Conservation (phyloP, 2,888 invertebrate genomes). For the Coleophora flavipennella region DNA sequence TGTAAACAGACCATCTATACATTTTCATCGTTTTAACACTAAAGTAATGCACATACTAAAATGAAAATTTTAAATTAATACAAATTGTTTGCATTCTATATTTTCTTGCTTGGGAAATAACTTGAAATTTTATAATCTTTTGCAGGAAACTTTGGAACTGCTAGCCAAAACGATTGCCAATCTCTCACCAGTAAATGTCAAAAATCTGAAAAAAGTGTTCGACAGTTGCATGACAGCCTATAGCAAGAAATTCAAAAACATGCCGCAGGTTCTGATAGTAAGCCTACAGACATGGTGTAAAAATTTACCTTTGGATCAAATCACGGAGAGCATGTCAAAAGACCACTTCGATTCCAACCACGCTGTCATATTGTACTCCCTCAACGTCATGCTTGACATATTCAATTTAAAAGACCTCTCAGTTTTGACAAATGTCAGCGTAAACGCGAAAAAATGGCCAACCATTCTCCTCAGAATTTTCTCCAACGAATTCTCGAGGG, state of each 20-base stretch:
- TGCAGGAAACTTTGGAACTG: slow-evolving; percentile 28
- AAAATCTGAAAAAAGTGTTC: slow-evolving; percentile 16
- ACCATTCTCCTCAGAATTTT: slow-evolving; percentile 2
- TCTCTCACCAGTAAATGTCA: slow-evolving; percentile 17
- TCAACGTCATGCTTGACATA: slow-evolving; percentile 21
- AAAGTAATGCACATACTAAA: too few relatives aligned
- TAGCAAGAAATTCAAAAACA: slow-evolving; percentile 10
- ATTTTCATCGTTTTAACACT: too few relatives aligned
- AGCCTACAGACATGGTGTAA: slow-evolving; percentile 19
- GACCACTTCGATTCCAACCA: slow-evolving; percentile 16
- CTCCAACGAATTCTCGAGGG: not conserved
- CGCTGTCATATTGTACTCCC: slow-evolving; percentile 10
- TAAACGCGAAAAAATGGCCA: slow-evolving; percentile 2
- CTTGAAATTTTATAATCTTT: slow-evolving; percentile 12
- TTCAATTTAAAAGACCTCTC: slow-evolving; percentile 6
- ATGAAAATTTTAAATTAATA: too few relatives aligned
- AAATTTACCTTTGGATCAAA: slow-evolving; percentile 17
- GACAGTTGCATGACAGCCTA: slow-evolving; percentile 17
- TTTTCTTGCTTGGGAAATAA: too few relatives aligned
- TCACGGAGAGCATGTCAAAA: slow-evolving; percentile 22
- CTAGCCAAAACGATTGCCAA: slow-evolving; percentile 20
- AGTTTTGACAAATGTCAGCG: slow-evolving; percentile 5
- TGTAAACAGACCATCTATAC: too few relatives aligned
- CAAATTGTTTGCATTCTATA: too few relatives aligned
- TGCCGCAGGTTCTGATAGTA: slow-evolving; percentile 5